A percentile compares a stretch with the other conserved stretches of the same genome.
phyloP scores from a whole-genome alignment of 2,888 invertebrate species.

The Crossocerus cetratus region DNA sequence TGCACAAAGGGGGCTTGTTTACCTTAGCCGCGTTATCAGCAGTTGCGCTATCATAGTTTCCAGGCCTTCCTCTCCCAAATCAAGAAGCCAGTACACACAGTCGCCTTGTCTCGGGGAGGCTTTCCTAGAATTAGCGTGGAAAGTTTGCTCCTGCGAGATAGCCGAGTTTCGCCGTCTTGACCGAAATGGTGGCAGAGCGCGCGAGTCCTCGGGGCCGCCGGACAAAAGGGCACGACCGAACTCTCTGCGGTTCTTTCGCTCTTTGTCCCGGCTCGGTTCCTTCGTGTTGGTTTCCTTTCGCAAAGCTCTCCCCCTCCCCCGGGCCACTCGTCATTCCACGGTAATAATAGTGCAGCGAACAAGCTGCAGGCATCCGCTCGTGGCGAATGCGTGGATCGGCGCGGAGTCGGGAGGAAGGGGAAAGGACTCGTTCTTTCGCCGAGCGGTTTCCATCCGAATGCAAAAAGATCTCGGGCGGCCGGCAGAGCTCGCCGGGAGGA shows the following conservation, averaged over 20 bases:
- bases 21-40: too few species aligned
- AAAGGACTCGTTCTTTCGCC: not conserved
- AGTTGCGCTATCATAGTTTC: too few species aligned
- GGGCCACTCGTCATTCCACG: not conserved
- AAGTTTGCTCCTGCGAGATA: too few species aligned
- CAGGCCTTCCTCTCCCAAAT: too few species aligned
- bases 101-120: too few species aligned
- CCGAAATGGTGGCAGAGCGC: too few species aligned
- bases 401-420: not conserved
- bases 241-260: not conserved
- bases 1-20: too few species aligned
- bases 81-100: too few species aligned
- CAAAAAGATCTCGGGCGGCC: not conserved
- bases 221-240: not conserved
- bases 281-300: not conserved
- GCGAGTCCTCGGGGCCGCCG: not conserved
- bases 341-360: not conserved
- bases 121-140: too few species aligned
- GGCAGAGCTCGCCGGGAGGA: not conserved
- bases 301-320: not conserved
- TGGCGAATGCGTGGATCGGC: not conserved
- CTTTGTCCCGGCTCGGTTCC: not conserved
- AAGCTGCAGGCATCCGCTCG: not conserved
- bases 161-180: too few species aligned
- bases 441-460: not conserved